phyloP scores from a whole-genome alignment of 2,888 invertebrate species.

The Epirrhoe tristata region DNA sequence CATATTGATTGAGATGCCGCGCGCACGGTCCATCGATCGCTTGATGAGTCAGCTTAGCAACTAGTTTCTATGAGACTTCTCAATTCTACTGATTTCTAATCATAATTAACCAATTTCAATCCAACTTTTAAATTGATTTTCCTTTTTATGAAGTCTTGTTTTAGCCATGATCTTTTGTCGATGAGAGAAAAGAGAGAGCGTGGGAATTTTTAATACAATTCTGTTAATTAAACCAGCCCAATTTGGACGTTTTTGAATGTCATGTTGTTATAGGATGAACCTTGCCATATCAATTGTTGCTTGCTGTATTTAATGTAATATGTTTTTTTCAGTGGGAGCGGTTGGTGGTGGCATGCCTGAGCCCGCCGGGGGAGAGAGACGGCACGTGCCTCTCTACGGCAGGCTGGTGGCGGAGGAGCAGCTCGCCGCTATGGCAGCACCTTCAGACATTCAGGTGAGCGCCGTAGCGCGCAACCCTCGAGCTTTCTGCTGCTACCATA shows the following conservation, averaged over 20 bases:
- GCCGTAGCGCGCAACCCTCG: slow-evolving; percentile 82
- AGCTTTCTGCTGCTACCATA: slow-evolving; percentile 83
- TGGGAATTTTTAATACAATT: slow-evolving; percentile 1
- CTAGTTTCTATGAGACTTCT: slow-evolving; percentile 43
- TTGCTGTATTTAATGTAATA: slow-evolving; percentile 10
- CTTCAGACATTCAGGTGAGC: slow-evolving; percentile 88
- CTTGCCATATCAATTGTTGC: not conserved
- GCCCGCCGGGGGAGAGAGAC: slow-evolving; percentile 82
- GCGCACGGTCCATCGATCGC: slow-evolving; percentile 50
- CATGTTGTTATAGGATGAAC: not conserved
- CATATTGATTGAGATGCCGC: slow-evolving; percentile 61
- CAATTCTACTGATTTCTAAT: slow-evolving; percentile 19
- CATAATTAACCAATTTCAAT: slow-evolving; percentile 6
- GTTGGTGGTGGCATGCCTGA: slow-evolving; percentile 80
- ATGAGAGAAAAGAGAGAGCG: not conserved
- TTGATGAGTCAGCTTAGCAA: slow-evolving; percentile 51
- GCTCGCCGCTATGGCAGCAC: slow-evolving; percentile 87
- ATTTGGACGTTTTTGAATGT: not conserved
- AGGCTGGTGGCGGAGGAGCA: slow-evolving; percentile 96
- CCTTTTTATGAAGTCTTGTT: slow-evolving; percentile 14
- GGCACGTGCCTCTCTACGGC: slow-evolving; percentile 94
- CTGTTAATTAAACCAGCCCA: not conserved
- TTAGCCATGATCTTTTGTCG: not conserved
- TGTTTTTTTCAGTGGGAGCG: slow-evolving; percentile 71
- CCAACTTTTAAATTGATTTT: slow-evolving; percentile 11